Conservation (phyloP, 2,113 vertebrate species). For the Rhinolophus sinicus region DNA sequence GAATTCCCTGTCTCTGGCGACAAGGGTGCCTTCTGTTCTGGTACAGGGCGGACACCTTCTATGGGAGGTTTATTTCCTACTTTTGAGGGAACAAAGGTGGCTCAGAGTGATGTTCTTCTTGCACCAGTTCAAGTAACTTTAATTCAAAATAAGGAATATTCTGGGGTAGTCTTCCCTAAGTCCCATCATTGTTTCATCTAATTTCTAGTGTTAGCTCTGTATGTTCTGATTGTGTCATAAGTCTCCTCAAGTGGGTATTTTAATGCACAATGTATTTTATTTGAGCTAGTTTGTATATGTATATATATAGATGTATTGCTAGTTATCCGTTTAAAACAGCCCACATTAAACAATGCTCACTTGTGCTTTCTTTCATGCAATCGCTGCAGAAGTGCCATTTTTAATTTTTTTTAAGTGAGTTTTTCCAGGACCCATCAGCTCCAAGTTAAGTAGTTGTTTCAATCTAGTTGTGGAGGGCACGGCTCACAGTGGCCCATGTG, state of each 20-base stretch:
- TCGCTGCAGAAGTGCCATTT: neutral
- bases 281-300: neutral
- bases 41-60: too few relatives aligned
- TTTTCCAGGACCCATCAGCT: too few relatives aligned
- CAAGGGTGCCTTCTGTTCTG: too few relatives aligned
- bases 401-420: too few relatives aligned
- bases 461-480: too few relatives aligned
- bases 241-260: neutral
- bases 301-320: neutral
- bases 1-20: too few relatives aligned
- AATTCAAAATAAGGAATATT: neutral
- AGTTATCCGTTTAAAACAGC: neutral
- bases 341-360: too few relatives aligned
- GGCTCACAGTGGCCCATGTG: too few relatives aligned
- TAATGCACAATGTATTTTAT: neutral
- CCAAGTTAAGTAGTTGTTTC: too few relatives aligned
- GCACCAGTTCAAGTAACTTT: neutral
- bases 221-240: neutral
- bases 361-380: neutral
- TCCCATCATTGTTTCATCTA: neutral
- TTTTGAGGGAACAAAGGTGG: neutral
- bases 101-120: neutral
- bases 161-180: too few relatives aligned
- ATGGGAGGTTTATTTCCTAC: neutral
- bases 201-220: neutral